A percentile compares a stretch with the other conserved stretches of the same genome.
These are phyloP conservation scores for Byasa hedistus DNA, from an alignment of 2,888 invertebrate species.

Conservation along the genomic window DNA sequence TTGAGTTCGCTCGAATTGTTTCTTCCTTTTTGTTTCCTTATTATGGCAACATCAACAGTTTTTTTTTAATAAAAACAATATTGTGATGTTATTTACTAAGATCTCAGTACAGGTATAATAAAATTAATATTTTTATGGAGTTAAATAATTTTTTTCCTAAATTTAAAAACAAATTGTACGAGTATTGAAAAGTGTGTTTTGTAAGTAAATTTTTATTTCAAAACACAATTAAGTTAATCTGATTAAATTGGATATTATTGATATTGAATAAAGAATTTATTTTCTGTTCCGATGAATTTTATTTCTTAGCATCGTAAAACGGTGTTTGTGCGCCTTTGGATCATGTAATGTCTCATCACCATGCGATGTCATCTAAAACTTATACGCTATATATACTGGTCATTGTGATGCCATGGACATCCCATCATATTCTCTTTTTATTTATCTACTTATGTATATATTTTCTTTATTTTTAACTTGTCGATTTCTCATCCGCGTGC, in stretches of 20 bases:
- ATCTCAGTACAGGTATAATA: slow-evolving; percentile 68
- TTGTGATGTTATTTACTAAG: slow-evolving; percentile 72
- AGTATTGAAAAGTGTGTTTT: slow-evolving; percentile 41
- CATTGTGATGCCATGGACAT: too few relatives aligned
- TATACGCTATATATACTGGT: too few relatives aligned
- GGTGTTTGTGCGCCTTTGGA: background rate
- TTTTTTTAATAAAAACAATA: slow-evolving; percentile 53
- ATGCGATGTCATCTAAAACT: background rate
- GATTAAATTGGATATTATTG: slow-evolving; percentile 74
- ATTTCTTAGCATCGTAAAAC: slow-evolving; percentile 34
- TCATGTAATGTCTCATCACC: background rate
- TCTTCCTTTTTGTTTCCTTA: slow-evolving; percentile 36
- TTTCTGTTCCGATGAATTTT: slow-evolving; percentile 70
- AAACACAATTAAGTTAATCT: slow-evolving; percentile 64
- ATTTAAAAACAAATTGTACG: slow-evolving; percentile 38
- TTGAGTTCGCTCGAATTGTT: slow-evolving; percentile 20
- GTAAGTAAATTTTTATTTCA: slow-evolving; percentile 43
- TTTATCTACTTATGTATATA: too few relatives aligned
- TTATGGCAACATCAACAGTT: slow-evolving; percentile 55
- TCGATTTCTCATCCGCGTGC: too few relatives aligned
- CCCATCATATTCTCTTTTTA: too few relatives aligned
- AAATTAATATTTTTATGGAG: slow-evolving; percentile 47
- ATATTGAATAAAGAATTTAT: slow-evolving; percentile 78
- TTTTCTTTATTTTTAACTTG: too few relatives aligned
- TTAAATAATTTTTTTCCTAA: slow-evolving; percentile 40